Conservation (phyloP, 2,888 invertebrate genomes). For the Rotaria macrura region DNA sequence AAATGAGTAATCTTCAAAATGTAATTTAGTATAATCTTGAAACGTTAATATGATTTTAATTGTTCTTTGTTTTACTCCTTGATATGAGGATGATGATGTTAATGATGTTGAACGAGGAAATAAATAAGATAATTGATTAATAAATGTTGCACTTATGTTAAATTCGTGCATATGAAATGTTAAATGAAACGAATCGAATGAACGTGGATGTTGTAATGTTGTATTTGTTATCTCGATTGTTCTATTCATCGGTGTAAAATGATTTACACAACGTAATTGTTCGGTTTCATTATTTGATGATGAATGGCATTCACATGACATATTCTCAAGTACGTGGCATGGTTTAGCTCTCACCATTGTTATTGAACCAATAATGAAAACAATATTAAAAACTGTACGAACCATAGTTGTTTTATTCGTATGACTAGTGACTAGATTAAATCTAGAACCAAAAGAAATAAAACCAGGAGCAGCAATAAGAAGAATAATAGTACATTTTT, state of each 20-base stretch:
- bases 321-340: not conserved
- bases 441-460: not conserved
- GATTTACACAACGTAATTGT: not conserved
- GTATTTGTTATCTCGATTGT: not conserved
- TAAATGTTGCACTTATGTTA: not conserved
- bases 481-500: not conserved
- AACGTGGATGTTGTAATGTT: not conserved
- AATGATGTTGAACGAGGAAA: not conserved
- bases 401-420: not conserved
- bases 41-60: not conserved
- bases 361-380: not conserved
- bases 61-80: not conserved
- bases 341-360: not conserved
- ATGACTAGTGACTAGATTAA: not conserved
- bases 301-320: not conserved
- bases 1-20: not conserved
- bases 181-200: not conserved
- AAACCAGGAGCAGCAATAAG: not conserved
- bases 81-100: not conserved
- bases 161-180: not conserved
- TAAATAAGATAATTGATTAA: conserved; percentile 3
- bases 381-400: not conserved
- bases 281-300: not conserved
- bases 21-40: not conserved
- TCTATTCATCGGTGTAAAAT: not conserved